Conservation (phyloP, 1,140 invertebrate genomes). For the Acarapis woodi region DNA sequence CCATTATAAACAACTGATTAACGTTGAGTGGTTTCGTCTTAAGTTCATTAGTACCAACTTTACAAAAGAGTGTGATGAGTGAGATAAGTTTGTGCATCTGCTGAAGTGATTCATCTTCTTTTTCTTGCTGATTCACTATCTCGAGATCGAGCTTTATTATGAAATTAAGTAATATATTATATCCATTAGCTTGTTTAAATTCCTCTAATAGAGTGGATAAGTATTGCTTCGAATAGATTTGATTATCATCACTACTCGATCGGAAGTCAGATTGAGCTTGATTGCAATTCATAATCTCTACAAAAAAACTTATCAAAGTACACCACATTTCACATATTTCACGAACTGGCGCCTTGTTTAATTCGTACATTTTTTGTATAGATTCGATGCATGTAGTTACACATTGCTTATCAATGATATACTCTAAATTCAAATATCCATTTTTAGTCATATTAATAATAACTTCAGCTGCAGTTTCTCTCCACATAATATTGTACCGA, state of each 20-base stretch:
- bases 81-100: neutral
- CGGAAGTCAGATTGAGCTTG: slow-evolving; percentile 22
- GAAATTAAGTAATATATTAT: slow-evolving; percentile 30
- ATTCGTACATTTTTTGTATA: slow-evolving; percentile 60
- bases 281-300: slow-evolving; percentile 26
- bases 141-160: slow-evolving; percentile 2
- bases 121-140: neutral
- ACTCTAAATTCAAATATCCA: slow-evolving; percentile 4
- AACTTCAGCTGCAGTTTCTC: slow-evolving; percentile 83
- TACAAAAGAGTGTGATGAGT: slow-evolving; percentile 2
- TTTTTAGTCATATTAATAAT: slow-evolving; percentile 54
- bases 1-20: slow-evolving; percentile 44
- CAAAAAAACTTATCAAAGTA: slow-evolving; percentile 86
- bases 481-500: slow-evolving; percentile 77
- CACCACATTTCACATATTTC: slow-evolving; percentile 96
- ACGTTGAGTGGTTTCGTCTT: slow-evolving; percentile 7
- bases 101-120: neutral
- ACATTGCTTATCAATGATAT: slow-evolving; percentile 48
- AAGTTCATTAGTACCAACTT: slow-evolving; percentile 4
- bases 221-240: slow-evolving; percentile 59
- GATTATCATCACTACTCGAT: slow-evolving; percentile 80
- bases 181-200: slow-evolving; percentile 75
- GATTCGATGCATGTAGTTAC: slow-evolving; percentile 81
- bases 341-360: slow-evolving; percentile 35
- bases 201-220: slow-evolving; percentile 70